A percentile compares a stretch with the other conserved stretches of the same genome.
These are phyloP conservation scores for Ambastaia sidthimunki DNA, from an alignment of 2,797 vertebrate species.

Conservation along the genomic window DNA sequence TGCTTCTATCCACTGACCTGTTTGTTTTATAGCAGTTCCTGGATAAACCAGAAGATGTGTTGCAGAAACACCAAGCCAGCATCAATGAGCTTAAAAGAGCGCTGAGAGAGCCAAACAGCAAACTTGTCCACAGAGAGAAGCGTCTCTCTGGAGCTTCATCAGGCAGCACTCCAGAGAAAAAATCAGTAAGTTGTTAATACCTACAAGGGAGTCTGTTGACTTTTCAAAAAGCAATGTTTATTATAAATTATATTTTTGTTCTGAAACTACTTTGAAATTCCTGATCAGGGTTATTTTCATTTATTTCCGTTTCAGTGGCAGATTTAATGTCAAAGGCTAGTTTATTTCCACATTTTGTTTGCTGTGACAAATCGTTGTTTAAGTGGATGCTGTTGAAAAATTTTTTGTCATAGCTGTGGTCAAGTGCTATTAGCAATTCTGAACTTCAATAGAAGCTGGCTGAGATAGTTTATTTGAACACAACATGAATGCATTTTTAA, in stretches of 20 bases:
- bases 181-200: slow-evolving; percentile 72
- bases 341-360: slow-evolving; percentile 17
- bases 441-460: slow-evolving; percentile 35
- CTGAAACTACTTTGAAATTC: neutral
- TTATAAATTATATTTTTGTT: slow-evolving; percentile 7
- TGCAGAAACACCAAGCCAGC: slow-evolving; percentile 98
- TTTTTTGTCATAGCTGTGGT: slow-evolving; percentile 26
- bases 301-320: slow-evolving; percentile 6
- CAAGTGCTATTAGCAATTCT: slow-evolving; percentile 23
- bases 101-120: slow-evolving; percentile 95
- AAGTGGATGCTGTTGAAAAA: slow-evolving; percentile 36
- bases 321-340: slow-evolving; percentile 16
- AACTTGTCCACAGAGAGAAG: slow-evolving; percentile 91
- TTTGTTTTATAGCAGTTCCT: slow-evolving; percentile 84
- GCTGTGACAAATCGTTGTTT: slow-evolving; percentile 29
- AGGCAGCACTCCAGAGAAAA: slow-evolving; percentile 89
- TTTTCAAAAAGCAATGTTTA: slow-evolving; percentile 6
- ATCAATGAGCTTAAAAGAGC: slow-evolving; percentile 98
- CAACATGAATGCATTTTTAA: slow-evolving; percentile 29
- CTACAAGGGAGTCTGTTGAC: neutral
- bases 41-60: slow-evolving; percentile 95
- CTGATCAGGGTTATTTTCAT: slow-evolving; percentile 11
- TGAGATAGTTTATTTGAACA: slow-evolving; percentile 23
- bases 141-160: slow-evolving; percentile 86
- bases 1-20: slow-evolving; percentile 38